A percentile compares a stretch with the other conserved stretches of the same genome.
phyloP scores from a whole-genome alignment of 1,140 invertebrate species.

The Heliconius himera region DNA sequence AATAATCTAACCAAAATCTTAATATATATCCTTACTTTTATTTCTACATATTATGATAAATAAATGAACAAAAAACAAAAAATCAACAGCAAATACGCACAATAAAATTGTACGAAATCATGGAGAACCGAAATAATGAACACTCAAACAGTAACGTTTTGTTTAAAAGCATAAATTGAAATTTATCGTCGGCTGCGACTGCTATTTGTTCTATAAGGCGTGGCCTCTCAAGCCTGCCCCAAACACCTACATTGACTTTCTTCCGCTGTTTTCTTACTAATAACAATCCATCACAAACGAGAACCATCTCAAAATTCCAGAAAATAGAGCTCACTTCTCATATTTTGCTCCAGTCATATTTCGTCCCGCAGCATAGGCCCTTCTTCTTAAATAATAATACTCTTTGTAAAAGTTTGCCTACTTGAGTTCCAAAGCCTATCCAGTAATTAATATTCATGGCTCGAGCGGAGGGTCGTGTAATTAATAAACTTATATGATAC shows the following conservation, averaged over 20 bases:
- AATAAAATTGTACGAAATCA: background rate
- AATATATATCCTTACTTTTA: too few relatives aligned
- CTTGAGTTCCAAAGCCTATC: constrained; percentile 79
- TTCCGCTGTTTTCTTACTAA: constrained; percentile 78
- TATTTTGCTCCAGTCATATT: constrained; percentile 52
- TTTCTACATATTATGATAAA: background rate
- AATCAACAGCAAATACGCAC: background rate
- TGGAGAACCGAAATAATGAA: background rate
- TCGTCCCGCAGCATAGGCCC: constrained; percentile 70
- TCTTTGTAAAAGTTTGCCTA: constrained; percentile 81
- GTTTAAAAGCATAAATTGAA: constrained; percentile 32
- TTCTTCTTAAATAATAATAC: constrained; percentile 81
- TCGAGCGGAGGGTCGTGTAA: constrained; percentile 75
- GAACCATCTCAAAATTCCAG: background rate
- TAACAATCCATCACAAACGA: constrained; percentile 50
- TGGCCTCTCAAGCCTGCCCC: constrained; percentile 64
- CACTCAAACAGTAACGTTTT: constrained; percentile 19
- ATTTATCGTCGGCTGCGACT: constrained; percentile 15
- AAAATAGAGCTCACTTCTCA: background rate
- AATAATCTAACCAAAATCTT: too few relatives aligned
- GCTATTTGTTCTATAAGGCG: constrained; percentile 53
- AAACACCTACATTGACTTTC: constrained; percentile 79
- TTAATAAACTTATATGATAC: constrained; percentile 82
- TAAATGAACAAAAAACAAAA: background rate
- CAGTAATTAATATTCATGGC: constrained; percentile 81